Evolutionary conservation across 2,888 invertebrate genomes (phyloP), one percentile per base, ranked within the genome.

Genomic region (Amorpha juglandis): DNA sequence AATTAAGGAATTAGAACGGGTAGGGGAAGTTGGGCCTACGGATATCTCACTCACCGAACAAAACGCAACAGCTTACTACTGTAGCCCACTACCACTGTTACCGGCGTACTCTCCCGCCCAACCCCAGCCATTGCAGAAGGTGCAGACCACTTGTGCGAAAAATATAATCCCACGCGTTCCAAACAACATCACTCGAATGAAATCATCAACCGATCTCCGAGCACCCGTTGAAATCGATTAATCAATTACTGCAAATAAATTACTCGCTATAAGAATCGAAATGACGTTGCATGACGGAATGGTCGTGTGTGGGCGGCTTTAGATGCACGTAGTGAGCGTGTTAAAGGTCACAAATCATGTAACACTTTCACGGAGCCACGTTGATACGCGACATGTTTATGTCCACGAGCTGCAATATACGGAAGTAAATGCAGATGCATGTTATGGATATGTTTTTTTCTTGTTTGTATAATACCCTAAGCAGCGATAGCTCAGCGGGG

Each of bases 331-430:
- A 63, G 64, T 62, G 76, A 75, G 70, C 72, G 64, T 70, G 68
- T 74, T 73, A 86, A 88, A 87, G 85, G 87, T 87, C 83, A 81
- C 73, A 76, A 76, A 72, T 82, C 81, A 86, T 78, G 79, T 83
- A 86, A 87, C 79, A 81, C 83, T 86, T 86, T 88, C 85, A 78
- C 81, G 73, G 66, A 68, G 68, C 66, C 71, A 66, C 78, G 75
- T 70, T 71, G 69, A 73, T 73, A 70, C 70, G 65, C 62, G 75
- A 77, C 75, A 73, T 73, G 67, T 74, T 74, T 74, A 72, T 74
- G 69, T 70, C 51, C 35, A 62, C 65, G 45, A 62, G 45, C 45
- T 16, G 62, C 51, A 53, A 62, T 52, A 62, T 45, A 62, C 65
- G 65, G 65, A 62, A 65, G 65, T 62, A 62, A 11, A 7, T 21